Conservation (phyloP, 2,113 vertebrate genomes). For the Engraulis encrasicolus region DNA sequence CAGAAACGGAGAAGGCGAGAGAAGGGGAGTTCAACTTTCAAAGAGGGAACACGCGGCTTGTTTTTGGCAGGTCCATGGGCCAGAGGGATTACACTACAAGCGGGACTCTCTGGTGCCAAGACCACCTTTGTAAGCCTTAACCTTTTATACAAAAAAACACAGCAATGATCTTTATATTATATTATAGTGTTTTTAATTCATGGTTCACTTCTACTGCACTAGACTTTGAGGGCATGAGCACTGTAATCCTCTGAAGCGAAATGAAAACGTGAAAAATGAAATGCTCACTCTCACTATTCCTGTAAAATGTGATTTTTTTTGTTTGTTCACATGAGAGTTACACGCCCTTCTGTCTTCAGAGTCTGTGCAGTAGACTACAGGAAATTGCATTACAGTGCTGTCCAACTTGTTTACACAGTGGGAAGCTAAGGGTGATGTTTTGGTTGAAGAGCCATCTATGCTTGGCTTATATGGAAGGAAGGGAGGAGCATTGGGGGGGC, state of each 20-base stretch:
- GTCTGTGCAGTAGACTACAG: not conserved
- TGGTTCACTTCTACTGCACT: slow-evolving; percentile 28
- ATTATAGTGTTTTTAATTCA: slow-evolving; percentile 49
- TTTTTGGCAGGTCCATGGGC: slow-evolving; percentile 28
- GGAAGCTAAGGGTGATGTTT: not conserved
- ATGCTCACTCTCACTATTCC: not conserved
- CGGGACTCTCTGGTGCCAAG: slow-evolving; percentile 47
- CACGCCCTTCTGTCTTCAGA: not conserved
- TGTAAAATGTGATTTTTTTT: not conserved
- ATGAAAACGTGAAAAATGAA: not conserved
- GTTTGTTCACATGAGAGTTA: not conserved
- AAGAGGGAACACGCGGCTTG: slow-evolving; percentile 35
- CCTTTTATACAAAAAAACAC: slow-evolving; percentile 30
- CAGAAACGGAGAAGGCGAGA: too few species aligned
- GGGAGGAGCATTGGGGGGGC: not conserved
- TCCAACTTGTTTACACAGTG: not conserved
- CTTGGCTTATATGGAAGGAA: not conserved
- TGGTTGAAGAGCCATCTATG: not conserved
- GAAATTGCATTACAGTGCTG: not conserved
- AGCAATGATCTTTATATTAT: slow-evolving; percentile 46
- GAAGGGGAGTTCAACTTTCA: not conserved
- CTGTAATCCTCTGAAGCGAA: not conserved
- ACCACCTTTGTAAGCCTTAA: slow-evolving; percentile 68
- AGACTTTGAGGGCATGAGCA: not conserved
- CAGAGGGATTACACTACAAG: slow-evolving; percentile 35